Evolutionary conservation across 2,888 invertebrate species (phyloP), one percentile per base, ranked within the genome.

Genomic region (Andrena hattorfiana): DNA sequence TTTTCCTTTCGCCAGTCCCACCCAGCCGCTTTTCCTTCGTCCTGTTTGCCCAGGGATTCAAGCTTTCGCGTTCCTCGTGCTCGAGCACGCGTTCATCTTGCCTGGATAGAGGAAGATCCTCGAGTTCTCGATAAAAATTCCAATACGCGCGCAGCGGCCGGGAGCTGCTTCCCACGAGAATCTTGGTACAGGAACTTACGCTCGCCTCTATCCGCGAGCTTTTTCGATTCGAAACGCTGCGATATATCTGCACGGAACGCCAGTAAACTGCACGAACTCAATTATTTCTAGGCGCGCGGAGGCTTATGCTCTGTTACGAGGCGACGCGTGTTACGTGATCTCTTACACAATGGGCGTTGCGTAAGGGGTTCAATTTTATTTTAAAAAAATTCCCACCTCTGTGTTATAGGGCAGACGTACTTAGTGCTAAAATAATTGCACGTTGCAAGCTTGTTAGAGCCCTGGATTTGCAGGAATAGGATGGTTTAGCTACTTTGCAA

Each of bases 321-420:
- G 10, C 20, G 20, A 51, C 13, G 7, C 32, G 8, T 6, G 32
- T 77, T 78, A 28, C 28, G 26, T 48, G 56, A 80, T 30, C 6
- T 13, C 30, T 80, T 60, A 30, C 28, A 30, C 42, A 66, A 70
- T 59, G 8, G 8, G 51, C 23, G 64, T 80, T 80, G 42, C 60
- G 59, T 66, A 78, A 49, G 70, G 10, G 30, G 60, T 42, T 1
- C 42, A 32, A 28, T 10, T 63, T 69, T 54, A 35, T 56, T 56
- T 48, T n/a, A 3, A 26, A 49, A 70, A 35, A 42, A 42, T 16
- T 5, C 16, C 49, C 13, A 10, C 32, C 5, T 6, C 13, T 59
- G 23, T 20, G 20, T 56, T 20, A 28, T 63, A 23, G 60, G 59
- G 64, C 23, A 2, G 16, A 20, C 26, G 28, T 6, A n/a, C 60